Evolutionary conservation across 2,797 vertebrate species (phyloP).

Genomic region (Centroberyx gerrardi): DNA sequence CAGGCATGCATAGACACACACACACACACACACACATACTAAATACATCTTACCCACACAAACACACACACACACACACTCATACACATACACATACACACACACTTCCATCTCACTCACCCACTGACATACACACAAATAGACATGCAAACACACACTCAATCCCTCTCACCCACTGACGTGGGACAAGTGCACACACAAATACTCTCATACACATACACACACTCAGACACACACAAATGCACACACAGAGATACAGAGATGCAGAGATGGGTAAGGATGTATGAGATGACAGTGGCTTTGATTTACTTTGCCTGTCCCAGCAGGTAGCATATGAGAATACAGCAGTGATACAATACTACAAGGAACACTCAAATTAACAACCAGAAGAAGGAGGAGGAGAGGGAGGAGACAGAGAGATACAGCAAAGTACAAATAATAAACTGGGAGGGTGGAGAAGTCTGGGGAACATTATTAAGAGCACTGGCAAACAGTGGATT

Average conservation of each 20-base stretch:
- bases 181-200: neutral
- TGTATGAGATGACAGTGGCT: slow-evolving; percentile 36
- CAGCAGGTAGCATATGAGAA: slow-evolving; percentile 46
- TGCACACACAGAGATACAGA: slow-evolving; percentile 17
- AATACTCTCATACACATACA: neutral
- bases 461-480: slow-evolving; percentile 47
- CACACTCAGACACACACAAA: neutral
- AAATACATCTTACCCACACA: too few species aligned
- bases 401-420: slow-evolving; percentile 48
- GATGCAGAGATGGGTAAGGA: slow-evolving; percentile 14
- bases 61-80: slow-evolving; percentile 2
- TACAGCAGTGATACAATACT: slow-evolving; percentile 31
- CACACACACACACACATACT: neutral
- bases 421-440: slow-evolving; percentile 64
- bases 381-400: slow-evolving; percentile 51
- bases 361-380: slow-evolving; percentile 65
- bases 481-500: slow-evolving; percentile 53
- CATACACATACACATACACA: neutral
- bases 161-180: neutral
- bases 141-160: slow-evolving; percentile 30
- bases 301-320: slow-evolving; percentile 62
- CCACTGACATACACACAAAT: neutral
- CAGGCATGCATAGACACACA: neutral
- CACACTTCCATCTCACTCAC: slow-evolving; percentile 21
- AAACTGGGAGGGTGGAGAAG: slow-evolving; percentile 47